Evolutionary conservation across 2,113 vertebrate species (phyloP), one percentile per base, ranked within the genome.

Genomic region (Oophaga pumilio): DNA sequence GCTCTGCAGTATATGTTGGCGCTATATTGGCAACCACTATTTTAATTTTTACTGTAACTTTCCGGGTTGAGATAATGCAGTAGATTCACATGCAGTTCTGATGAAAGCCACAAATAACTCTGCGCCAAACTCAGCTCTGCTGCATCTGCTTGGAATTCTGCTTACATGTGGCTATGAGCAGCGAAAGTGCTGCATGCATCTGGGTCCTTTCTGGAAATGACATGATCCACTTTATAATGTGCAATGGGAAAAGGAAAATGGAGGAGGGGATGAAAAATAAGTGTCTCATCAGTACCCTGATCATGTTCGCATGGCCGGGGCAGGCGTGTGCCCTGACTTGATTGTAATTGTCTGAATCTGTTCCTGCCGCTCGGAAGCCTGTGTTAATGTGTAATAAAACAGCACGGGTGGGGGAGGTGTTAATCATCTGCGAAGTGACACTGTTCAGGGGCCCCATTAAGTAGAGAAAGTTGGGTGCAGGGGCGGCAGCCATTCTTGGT

Each of bases 281-380:
- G 98, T 98, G 97, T 96, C 97, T 99, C 98, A 99, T 99, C 97
- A 99, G 97, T 97, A 99, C 98, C 97, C 98, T 97, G 96, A 97
- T 99, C 98, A 98, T 97, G 97, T 96, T 92, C 95, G 95, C 96
- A 96, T 94, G 96, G 95, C 95, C 95, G 95, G 95, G 96, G 97
- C 96, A 95, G 96, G 97, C 97, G 97, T 97, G 97, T 96, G 97
- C 97, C 97, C 97, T 98, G 98, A 98, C 97, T 99, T 99, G 98
- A 99, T 99, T 99, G 98, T 99, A 99, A 99, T 99, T 99, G 98
- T 98, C 96, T 96, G 97, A 99, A 99, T 99, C 98, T 95, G 95
- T 97, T 98, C 98, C 98, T 94, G 98, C 97, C 97, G 98, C 97
- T 99, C 97, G 90, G 95, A 93, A 95, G 95, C 95, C 92, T 94